Base-by-base conservation (phyloP, 2,888 invertebrate species). In the Troides aeacus region DNA sequence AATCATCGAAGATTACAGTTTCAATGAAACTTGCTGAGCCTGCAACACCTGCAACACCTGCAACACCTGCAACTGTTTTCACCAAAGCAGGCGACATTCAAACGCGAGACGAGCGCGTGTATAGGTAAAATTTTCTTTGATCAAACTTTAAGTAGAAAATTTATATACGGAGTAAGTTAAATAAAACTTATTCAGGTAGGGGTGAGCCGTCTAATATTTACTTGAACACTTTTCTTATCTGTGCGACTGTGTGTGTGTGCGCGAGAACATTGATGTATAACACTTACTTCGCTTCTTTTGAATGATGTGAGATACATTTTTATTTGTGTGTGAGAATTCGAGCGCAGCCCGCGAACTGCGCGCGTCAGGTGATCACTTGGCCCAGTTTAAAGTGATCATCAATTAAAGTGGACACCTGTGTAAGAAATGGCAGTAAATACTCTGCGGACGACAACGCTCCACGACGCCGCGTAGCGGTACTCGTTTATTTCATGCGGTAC, bases 211-310 rank as follows among this genome's bases (percentile, higher is more conserved):
- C 65, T 24, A 42, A 65, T 65, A 58, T 65, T 65, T 46, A 58
- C 21, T 42, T 64, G 4, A 4, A 58, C 59, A 65, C 65, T 65
- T 59, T 65, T 46, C 65, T 58, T 65, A 46, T 46, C 58, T 57
- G 15, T 58, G 39, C 58, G 0, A 18, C 53, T 5, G 12, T 5
- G 53, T 15, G 24, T 17, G 17, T 15, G n/a, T 15, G n/a, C n/a
- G 53, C 39, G 7, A 30, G 2, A 5, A 30, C 30, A 30, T 30
- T 30, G 30, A 39, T 39, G 7, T 39, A 39, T 39, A 10, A 10
- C 10, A 39, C 39, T 10, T 39, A 39, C 1, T 39, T 39, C 1
- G 39, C 8, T 39, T 39, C 39, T 39, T 39, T 39, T 39, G 39
- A 39, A 10, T 39, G 8, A 39, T 39, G 7, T 39, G 7, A 10